These are phyloP conservation scores for Limnothrissa miodon DNA, from an alignment of 2,113 vertebrate genomes.

Conservation along the genomic window DNA sequence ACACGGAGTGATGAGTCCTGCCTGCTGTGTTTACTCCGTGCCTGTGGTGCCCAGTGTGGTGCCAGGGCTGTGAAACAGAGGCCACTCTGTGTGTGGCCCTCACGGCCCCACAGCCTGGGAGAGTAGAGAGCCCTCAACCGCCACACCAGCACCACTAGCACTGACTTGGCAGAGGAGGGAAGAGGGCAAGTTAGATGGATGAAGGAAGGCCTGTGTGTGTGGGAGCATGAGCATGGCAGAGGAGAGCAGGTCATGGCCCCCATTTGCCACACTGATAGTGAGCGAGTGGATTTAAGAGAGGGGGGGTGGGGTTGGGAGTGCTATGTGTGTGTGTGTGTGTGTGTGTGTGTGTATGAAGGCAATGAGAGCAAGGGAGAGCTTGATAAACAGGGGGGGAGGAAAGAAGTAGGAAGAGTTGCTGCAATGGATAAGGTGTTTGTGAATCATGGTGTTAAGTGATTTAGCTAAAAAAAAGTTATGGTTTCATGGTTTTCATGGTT, in stretches of 20 bases:
- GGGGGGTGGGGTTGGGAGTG: too few relatives aligned
- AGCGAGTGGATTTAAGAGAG: background rate
- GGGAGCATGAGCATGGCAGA: too few relatives aligned
- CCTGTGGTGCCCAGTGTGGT: slow-evolving; percentile 33
- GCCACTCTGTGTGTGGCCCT: slow-evolving; percentile 45
- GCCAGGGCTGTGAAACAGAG: slow-evolving; percentile 41
- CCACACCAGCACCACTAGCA: background rate
- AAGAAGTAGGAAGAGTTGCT: background rate
- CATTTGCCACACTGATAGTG: background rate
- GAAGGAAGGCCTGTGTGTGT: background rate
- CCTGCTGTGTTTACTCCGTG: slow-evolving; percentile 36
- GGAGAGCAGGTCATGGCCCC: too few relatives aligned
- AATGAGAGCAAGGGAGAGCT: too few relatives aligned
- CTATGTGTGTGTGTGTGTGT: too few relatives aligned
- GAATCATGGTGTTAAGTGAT: background rate
- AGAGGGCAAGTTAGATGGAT: background rate
- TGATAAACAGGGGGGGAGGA: too few relatives aligned
- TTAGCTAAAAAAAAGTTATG: background rate
- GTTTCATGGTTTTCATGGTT: too few relatives aligned
- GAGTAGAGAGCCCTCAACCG: background rate
- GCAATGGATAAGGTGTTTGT: background rate
- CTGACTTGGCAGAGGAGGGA: background rate
- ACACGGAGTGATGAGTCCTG: background rate
- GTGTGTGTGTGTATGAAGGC: too few relatives aligned
- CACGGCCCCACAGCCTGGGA: background rate